Conservation (phyloP, 2,113 vertebrate genomes). For the Carlito syrichta region DNA sequence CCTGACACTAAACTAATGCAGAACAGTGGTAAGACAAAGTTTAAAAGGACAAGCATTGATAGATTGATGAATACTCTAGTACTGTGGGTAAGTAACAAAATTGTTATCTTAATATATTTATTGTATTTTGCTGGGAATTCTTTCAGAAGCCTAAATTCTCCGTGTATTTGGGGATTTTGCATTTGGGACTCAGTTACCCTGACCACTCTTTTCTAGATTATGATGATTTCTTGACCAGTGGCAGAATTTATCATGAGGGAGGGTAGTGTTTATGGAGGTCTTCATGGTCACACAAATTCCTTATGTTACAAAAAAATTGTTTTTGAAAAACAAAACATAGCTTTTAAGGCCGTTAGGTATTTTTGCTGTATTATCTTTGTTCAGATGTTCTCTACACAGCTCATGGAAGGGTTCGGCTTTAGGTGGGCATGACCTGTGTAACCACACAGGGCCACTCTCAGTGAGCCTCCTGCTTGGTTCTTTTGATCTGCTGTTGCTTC, state of each 20-base stretch:
- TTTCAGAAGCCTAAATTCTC: neutral
- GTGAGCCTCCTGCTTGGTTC: neutral
- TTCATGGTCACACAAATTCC: neutral
- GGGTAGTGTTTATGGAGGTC: neutral
- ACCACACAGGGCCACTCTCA: neutral
- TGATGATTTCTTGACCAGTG: neutral
- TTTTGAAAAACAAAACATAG: conserved; percentile 1
- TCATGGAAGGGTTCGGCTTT: neutral
- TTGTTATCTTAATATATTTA: neutral
- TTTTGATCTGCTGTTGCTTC: neutral
- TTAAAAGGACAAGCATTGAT: conserved; percentile 88
- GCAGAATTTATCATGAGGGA: neutral
- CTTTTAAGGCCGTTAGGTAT: neutral
- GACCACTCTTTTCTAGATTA: neutral
- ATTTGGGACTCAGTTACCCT: neutral
- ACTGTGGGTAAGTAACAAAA: conserved; percentile 83
- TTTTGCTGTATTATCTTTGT: neutral
- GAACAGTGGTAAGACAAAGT: conserved; percentile 85
- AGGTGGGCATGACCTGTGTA: neutral
- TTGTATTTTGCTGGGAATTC: neutral
- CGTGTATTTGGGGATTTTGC: neutral
- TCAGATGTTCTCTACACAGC: neutral
- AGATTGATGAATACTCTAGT: conserved; percentile 87
- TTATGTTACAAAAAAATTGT: neutral
- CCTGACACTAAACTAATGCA: conserved; percentile 89